Evolutionary conservation across 1,140 invertebrate species (phyloP).

Genomic region (Wasmannia auropunctata): DNA sequence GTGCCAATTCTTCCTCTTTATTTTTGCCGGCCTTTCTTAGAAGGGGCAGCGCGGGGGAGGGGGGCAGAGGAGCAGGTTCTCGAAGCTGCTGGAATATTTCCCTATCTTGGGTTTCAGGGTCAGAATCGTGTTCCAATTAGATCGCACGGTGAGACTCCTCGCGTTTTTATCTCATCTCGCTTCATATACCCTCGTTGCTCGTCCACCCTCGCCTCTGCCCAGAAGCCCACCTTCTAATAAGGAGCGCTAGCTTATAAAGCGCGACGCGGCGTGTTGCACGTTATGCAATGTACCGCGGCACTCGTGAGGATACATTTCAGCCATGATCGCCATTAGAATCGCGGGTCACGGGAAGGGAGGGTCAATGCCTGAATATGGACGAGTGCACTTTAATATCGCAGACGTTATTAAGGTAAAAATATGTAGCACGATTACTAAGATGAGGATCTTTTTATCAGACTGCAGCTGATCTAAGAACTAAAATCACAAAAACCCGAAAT

Average conservation of each 20-base stretch:
- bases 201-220: background rate
- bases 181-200: constrained; percentile 4
- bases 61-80: constrained; percentile 11
- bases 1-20: constrained; percentile 18
- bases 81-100: constrained; percentile 76
- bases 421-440: background rate
- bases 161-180: constrained; percentile 72
- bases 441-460: background rate
- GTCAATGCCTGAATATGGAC: constrained; percentile 33
- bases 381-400: background rate
- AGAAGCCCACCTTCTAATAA: constrained; percentile 78
- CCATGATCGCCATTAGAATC: constrained; percentile 57
- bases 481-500: background rate
- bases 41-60: background rate
- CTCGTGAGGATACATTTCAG: constrained; percentile 69
- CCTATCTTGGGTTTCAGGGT: constrained; percentile 82
- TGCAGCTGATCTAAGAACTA: background rate
- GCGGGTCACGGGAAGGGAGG: constrained; percentile 30
- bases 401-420: background rate
- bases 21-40: constrained; percentile 39
- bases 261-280: constrained; percentile 55
- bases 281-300: constrained; percentile 66
- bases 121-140: constrained; percentile 85
- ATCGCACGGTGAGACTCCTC: constrained; percentile 69
- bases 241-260: constrained; percentile 65